phyloP scores from a whole-genome alignment of 2,113 vertebrate genomes.

The Hoplias malabaricus region DNA sequence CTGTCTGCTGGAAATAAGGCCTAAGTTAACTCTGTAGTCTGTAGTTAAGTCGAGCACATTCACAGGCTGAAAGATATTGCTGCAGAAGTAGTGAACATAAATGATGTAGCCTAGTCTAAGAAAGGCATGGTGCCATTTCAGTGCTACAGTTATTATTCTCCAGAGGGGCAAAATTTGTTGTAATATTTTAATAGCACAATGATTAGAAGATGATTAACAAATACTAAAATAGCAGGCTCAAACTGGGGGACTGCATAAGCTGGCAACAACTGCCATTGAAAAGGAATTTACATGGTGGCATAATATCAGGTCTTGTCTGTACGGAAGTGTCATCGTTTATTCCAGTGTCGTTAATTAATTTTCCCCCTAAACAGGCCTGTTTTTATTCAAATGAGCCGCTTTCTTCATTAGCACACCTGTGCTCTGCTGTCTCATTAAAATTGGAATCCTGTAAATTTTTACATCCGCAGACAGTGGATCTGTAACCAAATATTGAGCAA shows the following conservation, averaged over 20 bases:
- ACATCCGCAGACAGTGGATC: constrained; percentile 69
- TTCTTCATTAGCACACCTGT: constrained; percentile 77
- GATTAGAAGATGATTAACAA: constrained; percentile 42
- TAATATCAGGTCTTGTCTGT: constrained; percentile 47
- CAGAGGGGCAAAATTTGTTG: constrained; percentile 9
- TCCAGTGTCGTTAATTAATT: constrained; percentile 62
- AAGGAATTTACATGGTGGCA: constrained; percentile 48
- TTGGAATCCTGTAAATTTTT: constrained; percentile 74
- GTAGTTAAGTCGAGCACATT: constrained; percentile 31
- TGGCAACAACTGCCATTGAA: constrained; percentile 23
- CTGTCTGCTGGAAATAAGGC: constrained; percentile 39
- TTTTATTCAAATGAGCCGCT: constrained; percentile 73
- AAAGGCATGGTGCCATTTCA: not conserved
- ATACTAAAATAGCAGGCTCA: constrained; percentile 44
- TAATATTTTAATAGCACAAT: constrained; percentile 27
- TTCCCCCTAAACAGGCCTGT: constrained; percentile 55
- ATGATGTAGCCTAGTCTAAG: not conserved
- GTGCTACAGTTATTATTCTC: constrained; percentile 14
- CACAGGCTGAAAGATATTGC: not conserved
- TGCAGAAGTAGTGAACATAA: not conserved
- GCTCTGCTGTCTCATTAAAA: constrained; percentile 74
- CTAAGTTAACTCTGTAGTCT: constrained; percentile 49
- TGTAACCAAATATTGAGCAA: constrained; percentile 79
- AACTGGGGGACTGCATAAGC: constrained; percentile 25
- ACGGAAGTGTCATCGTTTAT: constrained; percentile 52